phyloP scores from a whole-genome alignment of 2,888 invertebrate species.

The Orthosia cruda region DNA sequence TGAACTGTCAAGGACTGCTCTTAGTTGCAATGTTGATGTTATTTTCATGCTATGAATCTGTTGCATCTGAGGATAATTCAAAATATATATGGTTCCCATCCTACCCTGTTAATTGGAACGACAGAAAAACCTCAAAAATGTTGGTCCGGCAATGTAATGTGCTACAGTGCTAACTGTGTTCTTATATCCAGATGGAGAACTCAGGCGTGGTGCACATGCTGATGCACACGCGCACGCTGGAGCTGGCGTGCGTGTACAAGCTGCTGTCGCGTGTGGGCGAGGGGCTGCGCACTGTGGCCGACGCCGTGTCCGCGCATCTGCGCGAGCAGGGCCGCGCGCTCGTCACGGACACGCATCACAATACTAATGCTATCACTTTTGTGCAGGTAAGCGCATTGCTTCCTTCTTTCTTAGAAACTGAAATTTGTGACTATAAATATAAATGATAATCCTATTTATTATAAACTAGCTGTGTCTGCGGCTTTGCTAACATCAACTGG shows the following conservation, averaged over 20 bases:
- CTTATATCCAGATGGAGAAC: slow-evolving; percentile 97
- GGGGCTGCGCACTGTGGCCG: slow-evolving; percentile 98
- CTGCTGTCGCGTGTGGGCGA: slow-evolving; percentile 97
- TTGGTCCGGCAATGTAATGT: no score
- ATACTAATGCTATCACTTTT: slow-evolving; percentile 98
- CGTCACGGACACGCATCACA: slow-evolving; percentile 98
- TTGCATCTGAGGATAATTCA: no score
- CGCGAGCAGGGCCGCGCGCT: slow-evolving; percentile 98
- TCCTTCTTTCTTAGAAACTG: neutral
- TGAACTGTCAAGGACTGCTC: no score
- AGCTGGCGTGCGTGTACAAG: slow-evolving; percentile 99
- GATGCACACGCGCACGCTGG: slow-evolving; percentile 98
- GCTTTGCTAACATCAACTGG: no score
- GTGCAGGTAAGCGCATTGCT: slow-evolving; percentile 93
- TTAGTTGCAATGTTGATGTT: no score
- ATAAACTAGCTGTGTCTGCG: no score
- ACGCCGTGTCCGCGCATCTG: slow-evolving; percentile 98
- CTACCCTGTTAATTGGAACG: neutral
- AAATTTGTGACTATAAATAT: no score
- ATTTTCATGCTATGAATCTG: no score
- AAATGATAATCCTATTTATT: no score
- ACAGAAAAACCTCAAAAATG: neutral
- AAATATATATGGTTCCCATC: no score
- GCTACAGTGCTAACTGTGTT: neutral
- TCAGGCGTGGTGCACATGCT: slow-evolving; percentile 99